phyloP scores from a whole-genome alignment of 2,113 vertebrate species.

The Corydoras sp. region DNA sequence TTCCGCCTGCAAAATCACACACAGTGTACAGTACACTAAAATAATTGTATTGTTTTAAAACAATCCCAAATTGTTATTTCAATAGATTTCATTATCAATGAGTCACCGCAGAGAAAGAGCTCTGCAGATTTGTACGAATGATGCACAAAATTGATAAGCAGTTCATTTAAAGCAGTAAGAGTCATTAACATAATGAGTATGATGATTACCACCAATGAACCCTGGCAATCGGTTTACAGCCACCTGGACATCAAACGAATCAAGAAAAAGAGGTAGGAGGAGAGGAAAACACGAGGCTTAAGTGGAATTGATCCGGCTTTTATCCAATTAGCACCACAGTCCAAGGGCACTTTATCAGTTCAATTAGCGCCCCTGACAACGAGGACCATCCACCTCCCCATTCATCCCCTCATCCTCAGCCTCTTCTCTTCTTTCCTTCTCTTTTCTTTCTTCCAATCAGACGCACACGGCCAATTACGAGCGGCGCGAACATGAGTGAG shows the following conservation, averaged over 20 bases:
- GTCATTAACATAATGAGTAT: no score
- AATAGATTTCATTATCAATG: no score
- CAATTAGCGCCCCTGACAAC: constrained; percentile 66
- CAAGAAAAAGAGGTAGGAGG: constrained; percentile 4
- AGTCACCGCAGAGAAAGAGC: no score
- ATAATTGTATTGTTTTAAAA: no score
- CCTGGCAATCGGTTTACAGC: constrained; percentile 2
- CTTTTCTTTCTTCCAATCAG: background rate
- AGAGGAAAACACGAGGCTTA: constrained; percentile 11
- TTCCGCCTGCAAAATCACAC: no score
- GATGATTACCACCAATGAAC: background rate
- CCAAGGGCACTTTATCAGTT: constrained; percentile 67
- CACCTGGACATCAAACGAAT: constrained; percentile 3
- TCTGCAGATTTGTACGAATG: no score
- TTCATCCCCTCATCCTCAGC: constrained; percentile 38
- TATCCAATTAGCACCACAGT: constrained; percentile 67
- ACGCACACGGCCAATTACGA: constrained; percentile 25
- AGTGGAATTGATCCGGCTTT: constrained; percentile 57
- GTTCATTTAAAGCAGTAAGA: no score
- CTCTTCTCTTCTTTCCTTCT: constrained; percentile 23
- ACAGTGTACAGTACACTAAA: no score
- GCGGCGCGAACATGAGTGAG: constrained; percentile 16
- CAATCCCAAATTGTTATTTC: no score
- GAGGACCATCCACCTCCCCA: constrained; percentile 46
- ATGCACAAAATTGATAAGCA: no score